Evolutionary conservation across 2,888 invertebrate genomes (phyloP), one percentile per base, ranked within the genome.

Genomic region (Folsomia candida): DNA sequence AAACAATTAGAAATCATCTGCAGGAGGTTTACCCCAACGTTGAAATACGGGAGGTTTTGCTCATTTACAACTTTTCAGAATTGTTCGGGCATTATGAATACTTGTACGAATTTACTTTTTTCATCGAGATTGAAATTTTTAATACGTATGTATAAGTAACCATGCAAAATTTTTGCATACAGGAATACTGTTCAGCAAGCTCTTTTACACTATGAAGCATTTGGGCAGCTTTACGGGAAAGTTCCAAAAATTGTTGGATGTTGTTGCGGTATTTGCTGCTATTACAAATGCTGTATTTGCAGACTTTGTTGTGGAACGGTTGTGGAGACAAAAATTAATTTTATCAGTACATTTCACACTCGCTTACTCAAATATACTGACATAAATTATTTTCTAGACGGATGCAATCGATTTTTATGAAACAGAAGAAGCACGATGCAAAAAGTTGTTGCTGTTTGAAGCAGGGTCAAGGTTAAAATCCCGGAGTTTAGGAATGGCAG

Each of bases 241-340:
- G 22, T 54, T 54, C 54, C 54, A 54, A 54, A 54, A 54, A 54
- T 54, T 54, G 20, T 54, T 54, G 54, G 54, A 6, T 54, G 54
- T 20, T 54, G 54, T 54, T 54, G 54, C 22, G 54, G 54, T 20
- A 54, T 54, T n/a, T 20, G 18, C 20, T 54, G 54, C 20, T 54
- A 54, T 22, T 54, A 22, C 20, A 54, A 54, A 22, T 54, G 18
- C n/a, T 14, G 54, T n/a, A 6, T 20, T 20, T 54, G 18, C 22
- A 6, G 54, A 22, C 18, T n/a, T 6, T 54, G 54, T 22, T 54
- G 54, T 54, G 54, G 54, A 54, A 54, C 54, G 54, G 54, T 54
- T 20, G 54, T 37, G 14, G 14, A 37, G 37, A 37, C 37, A 14
- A 14, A 37, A 37, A 37, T 37, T 37, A 37, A 37, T 37, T 37